phyloP scores from a whole-genome alignment of 2,113 vertebrate species.

The Bostrychus sinensis region DNA sequence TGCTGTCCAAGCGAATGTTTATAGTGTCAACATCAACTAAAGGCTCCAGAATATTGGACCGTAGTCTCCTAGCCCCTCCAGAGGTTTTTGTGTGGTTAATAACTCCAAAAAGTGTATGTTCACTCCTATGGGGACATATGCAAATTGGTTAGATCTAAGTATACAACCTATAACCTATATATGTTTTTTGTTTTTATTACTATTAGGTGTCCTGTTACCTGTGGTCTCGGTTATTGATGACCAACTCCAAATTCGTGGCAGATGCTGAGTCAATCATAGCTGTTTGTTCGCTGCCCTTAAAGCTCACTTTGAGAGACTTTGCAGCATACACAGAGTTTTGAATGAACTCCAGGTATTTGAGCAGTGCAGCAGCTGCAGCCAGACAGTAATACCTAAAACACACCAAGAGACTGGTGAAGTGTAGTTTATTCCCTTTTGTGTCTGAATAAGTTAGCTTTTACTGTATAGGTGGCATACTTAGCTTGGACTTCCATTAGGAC shows the following conservation, averaged over 20 bases:
- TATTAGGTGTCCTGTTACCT: conserved; percentile 75
- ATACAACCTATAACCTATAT: neutral
- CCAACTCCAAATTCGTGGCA: conserved; percentile 90
- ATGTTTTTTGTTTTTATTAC: neutral
- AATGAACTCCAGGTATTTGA: conserved; percentile 96
- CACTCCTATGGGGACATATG: conserved; percentile 75
- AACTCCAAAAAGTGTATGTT: conserved; percentile 90
- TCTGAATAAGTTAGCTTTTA: conserved; percentile 2
- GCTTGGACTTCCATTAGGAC: conserved; percentile 93
- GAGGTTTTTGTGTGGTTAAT: conserved; percentile 95
- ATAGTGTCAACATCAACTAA: conserved; percentile 89
- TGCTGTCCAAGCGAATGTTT: conserved; percentile 88
- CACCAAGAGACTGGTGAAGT: conserved; percentile 14
- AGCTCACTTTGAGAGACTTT: conserved; percentile 92
- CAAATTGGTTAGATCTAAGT: neutral
- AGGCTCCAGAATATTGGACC: conserved; percentile 94
- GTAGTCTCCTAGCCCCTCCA: conserved; percentile 90
- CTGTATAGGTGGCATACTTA: conserved; percentile 82
- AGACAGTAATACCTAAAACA: conserved; percentile 92
- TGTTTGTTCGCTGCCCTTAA: conserved; percentile 94
- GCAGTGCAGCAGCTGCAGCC: conserved; percentile 90
- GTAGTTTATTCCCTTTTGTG: neutral
- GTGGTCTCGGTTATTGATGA: conserved; percentile 90
- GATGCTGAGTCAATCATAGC: conserved; percentile 95
- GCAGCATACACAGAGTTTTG: conserved; percentile 92